phyloP scores from a whole-genome alignment of 2,888 invertebrate species.

The Pogonocherus hispidulus region DNA sequence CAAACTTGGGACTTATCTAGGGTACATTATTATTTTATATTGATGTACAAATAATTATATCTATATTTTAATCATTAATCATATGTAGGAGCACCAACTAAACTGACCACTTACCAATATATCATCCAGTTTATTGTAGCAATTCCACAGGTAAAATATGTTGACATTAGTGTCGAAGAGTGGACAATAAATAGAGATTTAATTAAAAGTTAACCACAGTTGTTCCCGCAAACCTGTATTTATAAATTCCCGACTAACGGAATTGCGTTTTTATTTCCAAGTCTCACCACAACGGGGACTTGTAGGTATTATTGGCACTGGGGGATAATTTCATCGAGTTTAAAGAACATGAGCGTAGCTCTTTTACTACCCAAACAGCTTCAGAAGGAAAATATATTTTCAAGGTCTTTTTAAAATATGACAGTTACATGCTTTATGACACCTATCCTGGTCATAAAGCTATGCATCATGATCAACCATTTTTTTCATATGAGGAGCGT shows the following conservation, averaged over 20 bases:
- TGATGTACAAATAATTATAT: too few relatives aligned
- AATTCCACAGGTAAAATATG: constrained; percentile 21
- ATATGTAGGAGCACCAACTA: not conserved
- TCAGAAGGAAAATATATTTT: too few relatives aligned
- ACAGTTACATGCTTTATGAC: too few relatives aligned
- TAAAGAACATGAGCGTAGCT: too few relatives aligned
- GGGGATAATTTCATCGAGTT: too few relatives aligned
- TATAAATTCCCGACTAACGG: constrained; percentile 39
- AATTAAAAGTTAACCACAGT: constrained; percentile 47
- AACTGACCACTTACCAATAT: not conserved
- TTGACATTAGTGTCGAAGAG: constrained; percentile 38
- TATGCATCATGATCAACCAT: too few relatives aligned
- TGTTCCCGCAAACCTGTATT: constrained; percentile 38
- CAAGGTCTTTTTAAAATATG: too few relatives aligned
- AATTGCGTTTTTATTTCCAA: constrained; percentile 43
- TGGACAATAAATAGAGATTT: constrained; percentile 45
- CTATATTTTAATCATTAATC: not conserved
- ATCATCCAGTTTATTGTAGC: not conserved
- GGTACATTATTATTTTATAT: not conserved
- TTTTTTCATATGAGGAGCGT: too few relatives aligned
- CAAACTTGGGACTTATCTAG: not conserved
- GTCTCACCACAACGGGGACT: constrained; percentile 23
- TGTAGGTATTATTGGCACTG: too few relatives aligned
- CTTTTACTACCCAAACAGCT: too few relatives aligned
- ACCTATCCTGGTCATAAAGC: too few relatives aligned